A percentile compares a stretch with the other conserved stretches of the same genome.
phyloP scores from a whole-genome alignment of 1,140 invertebrate species.

The Stegodyphus dumicola region DNA sequence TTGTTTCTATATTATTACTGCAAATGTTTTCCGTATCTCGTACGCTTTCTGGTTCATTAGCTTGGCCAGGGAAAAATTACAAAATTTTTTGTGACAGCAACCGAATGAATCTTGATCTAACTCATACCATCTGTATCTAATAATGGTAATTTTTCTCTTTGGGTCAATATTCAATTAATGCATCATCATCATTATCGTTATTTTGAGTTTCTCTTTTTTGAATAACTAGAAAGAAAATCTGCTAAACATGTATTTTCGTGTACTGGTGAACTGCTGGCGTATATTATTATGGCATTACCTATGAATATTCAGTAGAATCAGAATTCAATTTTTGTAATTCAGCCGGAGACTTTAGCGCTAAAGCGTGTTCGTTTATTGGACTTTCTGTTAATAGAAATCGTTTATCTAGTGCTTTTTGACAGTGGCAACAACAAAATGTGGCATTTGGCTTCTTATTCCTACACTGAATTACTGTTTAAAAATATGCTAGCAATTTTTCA shows the following conservation, averaged over 20 bases:
- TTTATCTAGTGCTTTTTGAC: background rate
- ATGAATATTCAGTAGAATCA: background rate
- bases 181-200: background rate
- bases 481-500: background rate
- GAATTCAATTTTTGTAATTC: background rate
- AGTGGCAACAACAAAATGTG: background rate
- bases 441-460: background rate
- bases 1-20: background rate
- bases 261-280: background rate
- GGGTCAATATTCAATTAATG: background rate
- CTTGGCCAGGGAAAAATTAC: too few species aligned
- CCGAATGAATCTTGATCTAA: background rate
- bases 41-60: background rate
- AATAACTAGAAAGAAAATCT: background rate
- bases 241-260: background rate
- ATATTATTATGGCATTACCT: background rate
- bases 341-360: background rate
- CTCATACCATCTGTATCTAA: background rate
- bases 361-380: background rate
- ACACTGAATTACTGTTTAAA: background rate
- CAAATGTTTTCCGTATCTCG: background rate
- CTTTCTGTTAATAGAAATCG: background rate
- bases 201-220: background rate
- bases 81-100: background rate
- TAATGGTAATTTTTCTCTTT: background rate